phyloP scores from a whole-genome alignment of 2,888 invertebrate species.

The Pomacea canaliculata region DNA sequence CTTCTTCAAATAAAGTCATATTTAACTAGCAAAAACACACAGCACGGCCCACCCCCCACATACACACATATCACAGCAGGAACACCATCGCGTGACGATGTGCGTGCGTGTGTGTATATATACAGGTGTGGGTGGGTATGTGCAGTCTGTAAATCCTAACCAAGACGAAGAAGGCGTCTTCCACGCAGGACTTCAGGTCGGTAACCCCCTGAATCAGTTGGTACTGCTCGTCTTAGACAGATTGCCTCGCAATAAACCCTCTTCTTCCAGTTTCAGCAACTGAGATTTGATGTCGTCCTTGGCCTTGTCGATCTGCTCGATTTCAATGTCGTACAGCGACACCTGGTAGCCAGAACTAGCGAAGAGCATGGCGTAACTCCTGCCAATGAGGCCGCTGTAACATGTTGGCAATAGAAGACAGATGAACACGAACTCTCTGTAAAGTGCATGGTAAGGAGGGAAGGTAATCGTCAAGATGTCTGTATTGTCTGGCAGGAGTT shows the following conservation, averaged over 20 bases:
- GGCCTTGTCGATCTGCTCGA: slow-evolving; percentile 52
- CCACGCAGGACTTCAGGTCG: slow-evolving; percentile 79
- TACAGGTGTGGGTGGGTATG: too few relatives aligned
- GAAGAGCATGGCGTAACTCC: slow-evolving; percentile 97
- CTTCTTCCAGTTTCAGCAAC: slow-evolving; percentile 50
- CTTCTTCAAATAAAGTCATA: too few relatives aligned
- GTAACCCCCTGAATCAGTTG: slow-evolving; percentile 81
- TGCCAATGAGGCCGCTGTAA: slow-evolving; percentile 90
- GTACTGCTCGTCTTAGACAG: slow-evolving; percentile 81
- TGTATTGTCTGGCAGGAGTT: too few relatives aligned
- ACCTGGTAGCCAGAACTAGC: slow-evolving; percentile 91
- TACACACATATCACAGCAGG: too few relatives aligned
- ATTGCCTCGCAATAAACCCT: slow-evolving; percentile 80
- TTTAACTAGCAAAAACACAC: too few relatives aligned
- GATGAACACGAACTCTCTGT: too few relatives aligned
- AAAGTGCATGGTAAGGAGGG: too few relatives aligned
- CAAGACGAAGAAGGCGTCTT: slow-evolving; percentile 81
- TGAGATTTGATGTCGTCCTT: slow-evolving; percentile 82
- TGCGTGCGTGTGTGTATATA: too few relatives aligned
- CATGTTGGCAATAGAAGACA: too few relatives aligned
- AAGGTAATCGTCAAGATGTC: too few relatives aligned
- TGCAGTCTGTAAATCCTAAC: slow-evolving; percentile 37
- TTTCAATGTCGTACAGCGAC: slow-evolving; percentile 79
- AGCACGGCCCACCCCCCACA: too few relatives aligned
- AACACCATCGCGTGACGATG: too few relatives aligned